A percentile compares a stretch with the other conserved stretches of the same genome.
phyloP scores from a whole-genome alignment of 2,113 vertebrate genomes.

The Lonchura striata region DNA sequence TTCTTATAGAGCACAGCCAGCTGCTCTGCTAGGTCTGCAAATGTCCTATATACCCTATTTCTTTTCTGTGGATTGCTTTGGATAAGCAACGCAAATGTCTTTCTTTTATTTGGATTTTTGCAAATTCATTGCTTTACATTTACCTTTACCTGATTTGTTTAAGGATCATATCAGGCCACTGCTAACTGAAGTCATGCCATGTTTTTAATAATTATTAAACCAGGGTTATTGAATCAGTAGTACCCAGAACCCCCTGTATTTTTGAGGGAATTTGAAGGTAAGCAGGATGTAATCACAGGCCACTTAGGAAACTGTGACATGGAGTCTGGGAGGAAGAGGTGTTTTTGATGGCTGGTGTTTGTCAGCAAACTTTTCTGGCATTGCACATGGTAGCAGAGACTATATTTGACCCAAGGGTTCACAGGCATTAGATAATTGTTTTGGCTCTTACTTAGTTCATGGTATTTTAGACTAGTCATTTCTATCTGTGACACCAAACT shows the following conservation, averaged over 20 bases:
- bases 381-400: background rate
- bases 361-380: slow-evolving; percentile 23
- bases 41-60: background rate
- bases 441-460: slow-evolving; percentile 26
- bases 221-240: background rate
- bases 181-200: background rate
- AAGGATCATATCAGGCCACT: background rate
- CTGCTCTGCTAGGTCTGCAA: slow-evolving; percentile 40
- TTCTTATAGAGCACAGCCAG: slow-evolving; percentile 32
- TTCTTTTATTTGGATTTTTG: background rate
- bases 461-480: slow-evolving; percentile 36
- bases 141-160: background rate
- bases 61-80: background rate
- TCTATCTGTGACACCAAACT: slow-evolving; percentile 33
- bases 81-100: background rate
- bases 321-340: background rate
- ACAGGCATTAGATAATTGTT: slow-evolving; percentile 25
- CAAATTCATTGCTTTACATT: background rate
- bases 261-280: background rate
- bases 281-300: background rate
- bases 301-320: background rate
- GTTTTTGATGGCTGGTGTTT: slow-evolving; percentile 21
- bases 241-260: background rate
- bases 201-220: background rate
- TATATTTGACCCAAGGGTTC: background rate